These are phyloP conservation scores for Gorsachius magnificus DNA, from an alignment of 2,797 vertebrate species.

Conservation along the genomic window DNA sequence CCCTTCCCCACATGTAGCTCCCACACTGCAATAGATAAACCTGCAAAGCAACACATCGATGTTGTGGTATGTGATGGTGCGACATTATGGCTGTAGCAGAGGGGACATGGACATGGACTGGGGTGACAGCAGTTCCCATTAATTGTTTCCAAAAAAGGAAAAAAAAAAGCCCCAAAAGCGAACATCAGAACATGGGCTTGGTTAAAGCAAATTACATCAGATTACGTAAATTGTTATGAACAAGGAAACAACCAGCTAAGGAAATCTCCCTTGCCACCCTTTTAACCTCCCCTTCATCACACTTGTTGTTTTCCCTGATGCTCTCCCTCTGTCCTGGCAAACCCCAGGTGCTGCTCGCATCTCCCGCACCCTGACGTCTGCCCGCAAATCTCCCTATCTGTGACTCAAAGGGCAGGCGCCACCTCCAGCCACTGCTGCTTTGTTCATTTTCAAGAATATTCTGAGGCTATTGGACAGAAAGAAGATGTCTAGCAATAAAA, in stretches of 20 bases:
- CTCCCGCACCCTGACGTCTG: accelerated
- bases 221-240: not conserved
- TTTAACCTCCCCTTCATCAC: not conserved
- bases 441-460: not conserved
- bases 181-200: not conserved
- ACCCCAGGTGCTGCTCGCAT: not conserved
- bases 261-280: not conserved
- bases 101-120: not conserved
- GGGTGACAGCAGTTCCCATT: not conserved
- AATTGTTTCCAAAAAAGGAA: not conserved
- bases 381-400: not conserved
- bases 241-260: not conserved
- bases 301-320: not conserved
- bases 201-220: not conserved
- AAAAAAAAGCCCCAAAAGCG: not conserved
- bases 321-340: not conserved
- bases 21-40: not conserved
- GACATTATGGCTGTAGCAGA: not conserved
- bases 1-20: not conserved
- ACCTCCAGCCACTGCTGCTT: not conserved
- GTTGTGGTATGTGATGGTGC: accelerated
- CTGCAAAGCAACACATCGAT: not conserved
- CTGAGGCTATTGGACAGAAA: not conserved
- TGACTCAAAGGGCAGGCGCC: not conserved
- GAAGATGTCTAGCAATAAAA: not conserved